These are phyloP conservation scores for Phainopepla nitens DNA, from an alignment of 2,113 vertebrate genomes.

Conservation along the genomic window DNA sequence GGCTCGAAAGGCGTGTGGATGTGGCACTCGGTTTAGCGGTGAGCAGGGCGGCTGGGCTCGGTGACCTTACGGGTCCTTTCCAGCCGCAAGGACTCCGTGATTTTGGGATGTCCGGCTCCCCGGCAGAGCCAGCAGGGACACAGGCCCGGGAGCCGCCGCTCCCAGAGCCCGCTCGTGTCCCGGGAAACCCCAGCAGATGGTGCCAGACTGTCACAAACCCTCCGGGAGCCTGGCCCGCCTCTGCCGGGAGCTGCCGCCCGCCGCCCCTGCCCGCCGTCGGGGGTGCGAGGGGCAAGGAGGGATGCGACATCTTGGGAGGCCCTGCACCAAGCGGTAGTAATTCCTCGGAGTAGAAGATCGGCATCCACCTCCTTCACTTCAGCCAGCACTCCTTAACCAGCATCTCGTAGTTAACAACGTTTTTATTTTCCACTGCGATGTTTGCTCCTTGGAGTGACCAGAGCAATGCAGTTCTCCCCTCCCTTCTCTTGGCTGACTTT, in stretches of 20 bases:
- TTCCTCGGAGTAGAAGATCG: neutral
- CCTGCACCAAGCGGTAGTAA: neutral
- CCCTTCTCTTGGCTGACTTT: neutral
- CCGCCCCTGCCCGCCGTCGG: neutral
- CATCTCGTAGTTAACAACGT: accelerated
- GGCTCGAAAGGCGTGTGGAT: neutral
- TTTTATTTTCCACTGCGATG: neutral
- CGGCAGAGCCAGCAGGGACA: neutral
- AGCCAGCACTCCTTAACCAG: neutral
- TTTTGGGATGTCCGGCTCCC: neutral
- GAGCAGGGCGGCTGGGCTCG: neutral
- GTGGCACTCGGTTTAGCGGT: neutral
- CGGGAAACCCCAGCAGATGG: conserved; percentile 59
- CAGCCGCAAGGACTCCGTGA: neutral
- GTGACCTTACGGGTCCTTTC: no score
- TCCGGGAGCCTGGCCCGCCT: neutral
- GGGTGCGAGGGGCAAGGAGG: neutral
- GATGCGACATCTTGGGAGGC: neutral
- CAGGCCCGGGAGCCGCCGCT: neutral
- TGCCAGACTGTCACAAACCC: conserved; percentile 56
- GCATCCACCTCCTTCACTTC: neutral
- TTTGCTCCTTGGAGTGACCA: neutral
- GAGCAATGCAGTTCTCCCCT: neutral
- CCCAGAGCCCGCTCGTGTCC: neutral
- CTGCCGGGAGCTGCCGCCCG: neutral